Conservation (phyloP, 2,888 invertebrate genomes). For the Belgica antarctica region DNA sequence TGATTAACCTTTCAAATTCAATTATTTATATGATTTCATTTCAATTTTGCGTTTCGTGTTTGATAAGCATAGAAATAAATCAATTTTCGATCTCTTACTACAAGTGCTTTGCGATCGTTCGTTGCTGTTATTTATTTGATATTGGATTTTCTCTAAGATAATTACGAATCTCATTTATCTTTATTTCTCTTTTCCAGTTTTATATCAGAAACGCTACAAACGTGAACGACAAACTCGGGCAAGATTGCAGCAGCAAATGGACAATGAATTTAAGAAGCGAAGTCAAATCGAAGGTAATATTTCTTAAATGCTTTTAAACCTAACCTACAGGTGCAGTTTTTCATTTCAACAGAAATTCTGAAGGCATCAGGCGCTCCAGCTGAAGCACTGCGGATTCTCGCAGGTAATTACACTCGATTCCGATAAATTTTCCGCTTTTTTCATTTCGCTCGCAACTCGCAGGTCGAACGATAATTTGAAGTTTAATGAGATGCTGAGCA, state of each 20-base stretch:
- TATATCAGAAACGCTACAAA: conserved; percentile 86
- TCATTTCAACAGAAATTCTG: no score
- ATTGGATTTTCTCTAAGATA: conserved; percentile 27
- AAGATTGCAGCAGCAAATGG: conserved; percentile 81
- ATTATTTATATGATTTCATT: conserved; percentile 43
- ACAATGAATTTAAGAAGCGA: conserved; percentile 75
- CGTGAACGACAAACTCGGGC: conserved; percentile 80
- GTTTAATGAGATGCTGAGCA: conserved; percentile 24
- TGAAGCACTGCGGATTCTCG: conserved; percentile 75
- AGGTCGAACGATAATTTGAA: conserved; percentile 38
- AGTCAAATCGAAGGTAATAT: conserved; percentile 75
- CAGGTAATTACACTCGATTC: conserved; percentile 72
- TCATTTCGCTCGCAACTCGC: neutral
- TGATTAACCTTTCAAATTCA: conserved; percentile 44
- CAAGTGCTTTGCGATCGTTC: conserved; percentile 24
- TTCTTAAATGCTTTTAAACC: no score
- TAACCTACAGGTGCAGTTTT: no score
- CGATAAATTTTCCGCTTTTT: no score
- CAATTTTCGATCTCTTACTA: conserved; percentile 22
- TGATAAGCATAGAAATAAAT: conserved; percentile 40
- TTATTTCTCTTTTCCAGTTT: conserved; percentile 61
- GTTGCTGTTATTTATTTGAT: conserved; percentile 2
- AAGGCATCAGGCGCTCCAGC: conserved; percentile 72
- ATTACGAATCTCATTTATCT: conserved; percentile 9
- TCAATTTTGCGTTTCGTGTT: conserved; percentile 43